These are phyloP conservation scores for Meiosimyza platycephala DNA, from an alignment of 2,888 invertebrate genomes.

Conservation along the genomic window DNA sequence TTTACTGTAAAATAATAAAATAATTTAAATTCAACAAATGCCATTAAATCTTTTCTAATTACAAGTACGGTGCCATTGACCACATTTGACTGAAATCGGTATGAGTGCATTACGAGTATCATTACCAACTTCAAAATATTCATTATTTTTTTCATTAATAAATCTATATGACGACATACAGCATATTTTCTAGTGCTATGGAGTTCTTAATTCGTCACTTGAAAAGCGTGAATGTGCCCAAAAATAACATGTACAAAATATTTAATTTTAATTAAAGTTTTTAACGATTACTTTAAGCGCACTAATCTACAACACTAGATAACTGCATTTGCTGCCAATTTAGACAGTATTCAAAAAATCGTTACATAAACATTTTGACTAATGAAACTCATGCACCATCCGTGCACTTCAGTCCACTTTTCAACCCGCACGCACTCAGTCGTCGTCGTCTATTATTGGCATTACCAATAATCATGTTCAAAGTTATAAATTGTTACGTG, in stretches of 20 bases:
- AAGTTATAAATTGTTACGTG: conserved; percentile 64
- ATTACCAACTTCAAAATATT: background rate
- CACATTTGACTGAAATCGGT: background rate
- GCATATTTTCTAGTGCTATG: too few species aligned
- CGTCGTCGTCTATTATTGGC: conserved; percentile 27
- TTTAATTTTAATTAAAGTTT: too few species aligned
- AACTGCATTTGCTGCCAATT: background rate
- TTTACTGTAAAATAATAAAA: conserved; percentile 2
- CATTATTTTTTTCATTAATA: background rate
- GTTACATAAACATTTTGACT: conserved; percentile 5
- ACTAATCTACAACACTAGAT: background rate
- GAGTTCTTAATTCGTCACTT: too few species aligned
- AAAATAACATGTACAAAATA: too few species aligned
- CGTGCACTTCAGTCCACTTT: conserved; percentile 3
- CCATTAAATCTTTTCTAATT: conserved; percentile 9
- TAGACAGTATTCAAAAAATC: background rate
- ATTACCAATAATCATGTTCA: conserved; percentile 56
- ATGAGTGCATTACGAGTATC: background rate
- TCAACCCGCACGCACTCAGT: background rate
- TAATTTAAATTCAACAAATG: conserved; percentile 16
- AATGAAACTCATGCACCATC: background rate
- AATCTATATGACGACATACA: background rate
- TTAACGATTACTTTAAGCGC: too few species aligned
- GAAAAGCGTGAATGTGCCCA: too few species aligned
- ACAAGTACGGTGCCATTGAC: background rate